Evolutionary conservation across 2,113 vertebrate genomes (phyloP).

Genomic region (Cochlearius cochlearius): DNA sequence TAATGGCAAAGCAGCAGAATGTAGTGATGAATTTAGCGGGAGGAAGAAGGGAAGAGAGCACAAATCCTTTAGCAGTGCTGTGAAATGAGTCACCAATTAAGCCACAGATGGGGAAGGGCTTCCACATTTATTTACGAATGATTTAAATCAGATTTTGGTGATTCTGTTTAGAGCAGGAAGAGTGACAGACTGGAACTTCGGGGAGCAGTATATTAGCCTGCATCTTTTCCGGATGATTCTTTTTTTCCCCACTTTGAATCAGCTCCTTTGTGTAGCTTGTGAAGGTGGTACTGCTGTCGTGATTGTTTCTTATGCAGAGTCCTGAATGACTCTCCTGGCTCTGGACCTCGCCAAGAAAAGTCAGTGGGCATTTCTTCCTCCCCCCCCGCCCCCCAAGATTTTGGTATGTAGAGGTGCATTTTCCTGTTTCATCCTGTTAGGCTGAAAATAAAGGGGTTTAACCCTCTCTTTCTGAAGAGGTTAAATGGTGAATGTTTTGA

Average conservation of each 20-base stretch:
- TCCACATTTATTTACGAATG: background rate
- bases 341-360: background rate
- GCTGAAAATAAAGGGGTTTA: background rate
- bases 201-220: background rate
- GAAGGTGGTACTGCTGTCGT: background rate
- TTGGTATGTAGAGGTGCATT: background rate
- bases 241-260: background rate
- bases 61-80: background rate
- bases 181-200: background rate
- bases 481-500: background rate
- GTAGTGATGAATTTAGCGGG: background rate
- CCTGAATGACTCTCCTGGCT: background rate
- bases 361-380: background rate
- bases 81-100: background rate
- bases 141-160: background rate
- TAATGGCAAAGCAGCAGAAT: background rate
- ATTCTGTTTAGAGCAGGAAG: background rate
- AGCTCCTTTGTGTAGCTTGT: background rate
- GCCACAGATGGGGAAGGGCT: background rate
- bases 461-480: background rate
- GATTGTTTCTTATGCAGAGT: background rate
- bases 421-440: background rate
- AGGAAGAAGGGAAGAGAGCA: background rate
- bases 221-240: background rate
- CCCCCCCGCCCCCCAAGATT: background rate